phyloP scores from a whole-genome alignment of 2,113 vertebrate species.

The Lates calcarifer region DNA sequence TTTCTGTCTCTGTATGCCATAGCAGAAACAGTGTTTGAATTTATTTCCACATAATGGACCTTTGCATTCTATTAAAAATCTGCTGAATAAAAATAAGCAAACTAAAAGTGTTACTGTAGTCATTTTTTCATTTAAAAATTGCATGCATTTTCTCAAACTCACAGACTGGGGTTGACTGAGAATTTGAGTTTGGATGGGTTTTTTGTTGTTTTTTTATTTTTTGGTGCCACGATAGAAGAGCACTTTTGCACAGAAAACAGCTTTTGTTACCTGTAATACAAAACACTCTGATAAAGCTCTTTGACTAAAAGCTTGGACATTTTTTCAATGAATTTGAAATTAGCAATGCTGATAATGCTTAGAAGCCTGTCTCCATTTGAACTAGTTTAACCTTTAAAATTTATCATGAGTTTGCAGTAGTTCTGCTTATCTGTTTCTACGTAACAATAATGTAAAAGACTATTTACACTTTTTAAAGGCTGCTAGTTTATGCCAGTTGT shows the following conservation, averaged over 20 bases:
- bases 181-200: not conserved
- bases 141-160: too few species aligned
- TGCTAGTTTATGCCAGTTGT: not conserved
- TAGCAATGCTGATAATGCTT: not conserved
- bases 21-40: slow-evolving; percentile 82
- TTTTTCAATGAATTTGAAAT: slow-evolving; percentile 2
- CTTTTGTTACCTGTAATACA: slow-evolving; percentile 19
- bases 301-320: slow-evolving; percentile 21
- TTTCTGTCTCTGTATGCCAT: slow-evolving; percentile 73
- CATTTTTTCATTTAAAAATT: not conserved
- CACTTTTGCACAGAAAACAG: slow-evolving; percentile 13
- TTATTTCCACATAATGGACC: slow-evolving; percentile 81
- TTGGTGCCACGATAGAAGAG: not conserved
- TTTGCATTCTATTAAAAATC: slow-evolving; percentile 86
- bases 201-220: slow-evolving; percentile 5
- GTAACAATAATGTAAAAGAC: not conserved
- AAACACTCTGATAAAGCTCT: not conserved
- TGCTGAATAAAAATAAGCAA: slow-evolving; percentile 84
- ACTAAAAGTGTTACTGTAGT: not conserved
- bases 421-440: not conserved
- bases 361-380: not conserved
- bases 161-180: not conserved
- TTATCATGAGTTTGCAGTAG: not conserved
- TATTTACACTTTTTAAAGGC: not conserved
- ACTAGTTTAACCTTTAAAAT: slow-evolving; percentile 7